These are phyloP conservation scores for Ceratina australensis DNA, from an alignment of 1,140 invertebrate genomes.

Conservation along the genomic window DNA sequence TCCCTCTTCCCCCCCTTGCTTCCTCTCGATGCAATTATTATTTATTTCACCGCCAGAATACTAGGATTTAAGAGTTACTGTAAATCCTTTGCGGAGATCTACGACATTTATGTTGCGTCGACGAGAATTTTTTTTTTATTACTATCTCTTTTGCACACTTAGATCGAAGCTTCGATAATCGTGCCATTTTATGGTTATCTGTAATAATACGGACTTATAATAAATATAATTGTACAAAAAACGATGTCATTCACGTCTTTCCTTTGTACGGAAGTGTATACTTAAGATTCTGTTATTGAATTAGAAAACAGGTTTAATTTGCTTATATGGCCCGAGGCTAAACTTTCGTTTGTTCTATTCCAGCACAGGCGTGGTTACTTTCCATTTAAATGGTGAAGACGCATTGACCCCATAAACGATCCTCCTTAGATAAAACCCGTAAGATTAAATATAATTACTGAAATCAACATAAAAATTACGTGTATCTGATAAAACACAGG, in stretches of 20 bases:
- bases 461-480: not conserved
- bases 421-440: not conserved
- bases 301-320: not conserved
- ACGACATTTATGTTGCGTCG: not conserved
- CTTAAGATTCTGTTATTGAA: not conserved
- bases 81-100: not conserved
- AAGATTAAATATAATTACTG: not conserved
- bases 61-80: constrained; percentile 27
- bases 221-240: constrained; percentile 44
- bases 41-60: constrained; percentile 51
- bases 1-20: not conserved
- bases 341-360: constrained; percentile 47
- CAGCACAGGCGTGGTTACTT: constrained; percentile 38
- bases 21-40: constrained; percentile 41
- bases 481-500: constrained; percentile 14
- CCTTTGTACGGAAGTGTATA: too few relatives aligned
- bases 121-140: constrained; percentile 2
- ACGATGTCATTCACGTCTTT: too few relatives aligned
- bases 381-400: constrained; percentile 30
- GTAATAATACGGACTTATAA: constrained; percentile 48
- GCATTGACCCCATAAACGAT: not conserved
- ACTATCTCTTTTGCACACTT: constrained; percentile 7
- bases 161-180: constrained; percentile 47
- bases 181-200: constrained; percentile 50
- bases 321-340: not conserved